Base-by-base conservation (phyloP, 2,797 vertebrate species). In the Cygnus olor region DNA sequence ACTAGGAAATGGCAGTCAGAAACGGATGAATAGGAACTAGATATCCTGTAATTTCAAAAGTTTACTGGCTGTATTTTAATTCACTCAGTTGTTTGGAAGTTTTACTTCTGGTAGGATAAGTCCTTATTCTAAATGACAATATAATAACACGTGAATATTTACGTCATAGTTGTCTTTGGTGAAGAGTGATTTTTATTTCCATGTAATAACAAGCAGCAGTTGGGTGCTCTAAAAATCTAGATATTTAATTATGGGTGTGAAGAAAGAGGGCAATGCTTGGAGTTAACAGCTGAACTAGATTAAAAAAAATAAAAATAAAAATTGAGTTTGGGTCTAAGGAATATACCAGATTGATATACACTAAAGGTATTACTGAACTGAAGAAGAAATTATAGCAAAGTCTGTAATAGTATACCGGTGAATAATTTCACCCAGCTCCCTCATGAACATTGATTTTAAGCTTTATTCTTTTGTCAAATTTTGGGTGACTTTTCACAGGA, bases 21-120 rank as follows among this genome's bases (percentile, higher is more conserved):
- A 91, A 56, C 1, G 32, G 74, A 82, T 93, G 89, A 90, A 36
- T 63, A 76, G 44, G 27, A 88, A 45, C 32, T 88, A 44, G 57
- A 79, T 92, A 94, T 17, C 58, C 77, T 91, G 51, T 73, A 77
- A 95, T 88, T 96, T 93, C 80, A 80, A 74, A 93, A 73, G 19
- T 38, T 64, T 85, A 68, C 78, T 85, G 80, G 14, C 45, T 93
- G 30, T 63, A 63, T 81, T 92, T 94, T 93, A 92, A 79, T 73
- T 81, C 63, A 14, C 24, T 86, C 36, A 8, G 58, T 91, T 95
- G 19, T 80, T 63, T 73, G 63, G 36, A 70, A 90, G 22, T 96
- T 94, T 88, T 85, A 32, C 44, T 79, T 70, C 45, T 80, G 78
- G 27, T 61, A 74, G 66, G 63, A 89, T 88, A 93, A 95, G 93